These are phyloP conservation scores for Metacarcinus magister DNA, from an alignment of 2,888 invertebrate species.

Conservation along the genomic window DNA sequence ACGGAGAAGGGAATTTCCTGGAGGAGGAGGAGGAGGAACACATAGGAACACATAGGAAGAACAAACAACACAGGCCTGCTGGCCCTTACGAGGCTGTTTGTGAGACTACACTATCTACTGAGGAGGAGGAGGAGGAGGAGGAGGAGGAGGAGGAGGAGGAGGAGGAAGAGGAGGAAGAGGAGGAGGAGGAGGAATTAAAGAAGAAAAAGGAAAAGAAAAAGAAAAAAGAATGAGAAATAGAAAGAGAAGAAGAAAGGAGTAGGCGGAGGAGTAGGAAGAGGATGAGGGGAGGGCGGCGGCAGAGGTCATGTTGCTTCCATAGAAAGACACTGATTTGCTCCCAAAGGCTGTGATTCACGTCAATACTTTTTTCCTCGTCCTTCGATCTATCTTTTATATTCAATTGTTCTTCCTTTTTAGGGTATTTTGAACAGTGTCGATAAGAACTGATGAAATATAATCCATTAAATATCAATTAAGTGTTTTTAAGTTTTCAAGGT, in stretches of 20 bases:
- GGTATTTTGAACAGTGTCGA: background rate
- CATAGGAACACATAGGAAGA: no score
- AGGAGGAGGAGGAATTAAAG: background rate
- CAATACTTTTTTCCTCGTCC: background rate
- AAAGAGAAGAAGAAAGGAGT: background rate
- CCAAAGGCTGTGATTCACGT: background rate
- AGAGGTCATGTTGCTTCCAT: slow-evolving; percentile 16
- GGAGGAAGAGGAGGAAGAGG: background rate
- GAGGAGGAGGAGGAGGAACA: no score
- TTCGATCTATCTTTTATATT: background rate
- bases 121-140: no score
- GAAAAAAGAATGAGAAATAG: background rate
- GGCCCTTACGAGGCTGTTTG: no score
- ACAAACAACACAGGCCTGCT: no score
- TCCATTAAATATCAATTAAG: background rate
- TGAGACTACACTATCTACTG: no score
- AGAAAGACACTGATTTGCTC: slow-evolving; percentile 38
- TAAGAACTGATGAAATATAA: background rate
- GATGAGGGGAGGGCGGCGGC: background rate
- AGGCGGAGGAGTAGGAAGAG: background rate
- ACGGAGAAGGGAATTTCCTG: no score
- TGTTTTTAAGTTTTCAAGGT: background rate
- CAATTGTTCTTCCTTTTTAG: background rate
- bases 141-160: background rate
- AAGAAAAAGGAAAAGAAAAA: background rate